A percentile compares a stretch with the other conserved stretches of the same genome.
These are phyloP conservation scores for Neodiprion pinetum DNA, from an alignment of 1,140 invertebrate genomes.

Conservation along the genomic window DNA sequence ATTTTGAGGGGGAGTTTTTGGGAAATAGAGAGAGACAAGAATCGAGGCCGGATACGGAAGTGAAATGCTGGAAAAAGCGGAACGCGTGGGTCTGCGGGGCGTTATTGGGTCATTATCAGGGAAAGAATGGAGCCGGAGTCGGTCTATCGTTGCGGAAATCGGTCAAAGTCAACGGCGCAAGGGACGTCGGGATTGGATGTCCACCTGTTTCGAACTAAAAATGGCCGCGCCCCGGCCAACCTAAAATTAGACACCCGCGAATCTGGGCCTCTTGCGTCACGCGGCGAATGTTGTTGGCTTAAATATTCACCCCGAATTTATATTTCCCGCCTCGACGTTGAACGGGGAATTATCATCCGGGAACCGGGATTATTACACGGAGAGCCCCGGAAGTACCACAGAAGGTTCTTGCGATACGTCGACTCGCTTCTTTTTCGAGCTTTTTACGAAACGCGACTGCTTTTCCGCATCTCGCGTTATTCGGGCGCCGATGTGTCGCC, in stretches of 20 bases:
- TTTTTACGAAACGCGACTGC: too few relatives aligned
- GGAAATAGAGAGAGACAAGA: not conserved
- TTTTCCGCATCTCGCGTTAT: not conserved
- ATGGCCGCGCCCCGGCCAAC: conserved; percentile 53
- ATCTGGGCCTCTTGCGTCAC: conserved; percentile 50
- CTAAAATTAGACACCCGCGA: conserved; percentile 58
- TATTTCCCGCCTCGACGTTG: too few relatives aligned
- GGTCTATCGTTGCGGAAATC: conserved; percentile 41
- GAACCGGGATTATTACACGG: not conserved
- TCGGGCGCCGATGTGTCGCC: not conserved
- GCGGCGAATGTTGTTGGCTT: not conserved
- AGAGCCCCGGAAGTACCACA: not conserved
- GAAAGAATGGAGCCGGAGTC: conserved; percentile 19
- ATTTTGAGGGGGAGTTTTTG: not conserved
- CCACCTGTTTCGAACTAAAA: conserved; percentile 61
- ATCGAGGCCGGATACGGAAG: not conserved
- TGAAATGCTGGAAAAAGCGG: not conserved
- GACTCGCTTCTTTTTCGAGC: too few relatives aligned
- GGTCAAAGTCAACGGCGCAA: conserved; percentile 54
- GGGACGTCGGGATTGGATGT: conserved; percentile 35
- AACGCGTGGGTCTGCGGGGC: not conserved
- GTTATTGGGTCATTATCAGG: conserved; percentile 26
- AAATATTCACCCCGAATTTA: not conserved
- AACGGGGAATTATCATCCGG: too few relatives aligned
- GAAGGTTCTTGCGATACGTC: too few relatives aligned